Evolutionary conservation across 2,888 invertebrate species (phyloP), one percentile per base, ranked within the genome.

Genomic region (Hemicrepidius hirtus): DNA sequence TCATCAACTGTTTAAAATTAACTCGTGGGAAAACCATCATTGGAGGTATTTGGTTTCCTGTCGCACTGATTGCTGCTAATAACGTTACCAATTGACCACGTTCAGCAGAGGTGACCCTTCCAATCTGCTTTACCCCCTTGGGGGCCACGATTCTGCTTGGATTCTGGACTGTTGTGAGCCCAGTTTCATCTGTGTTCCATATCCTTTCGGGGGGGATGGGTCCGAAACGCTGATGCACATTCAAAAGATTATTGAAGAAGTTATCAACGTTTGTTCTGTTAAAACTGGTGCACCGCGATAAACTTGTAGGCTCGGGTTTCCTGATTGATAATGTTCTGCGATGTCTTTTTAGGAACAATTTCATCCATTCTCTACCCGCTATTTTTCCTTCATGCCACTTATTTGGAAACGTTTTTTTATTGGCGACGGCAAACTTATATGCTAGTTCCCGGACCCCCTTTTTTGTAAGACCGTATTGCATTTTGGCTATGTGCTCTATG

Each of bases 81-180:
- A 80, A 73, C 13, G 84, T 85, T 1, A 85, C 81, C 0, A n/a
- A n/a, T n/a, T n/a, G 68, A 13, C 84, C 84, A 55, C 85, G 78
- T 80, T 86, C 84, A 3, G 79, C 84, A 12, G 83, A 83, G 40
- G 84, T 84, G 13, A 83, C 64, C 46, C 79, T 77, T 6, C 81
- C 83, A 24, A 85, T 80, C 74, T 85, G n/a, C 84, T 59, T 84
- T 85, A 7, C 73, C 46, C 4, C 84, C 84, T 75, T 81, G 84
- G 37, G 68, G 2, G 83, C 82, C 59, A 86, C 63, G 49, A 85
- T 76, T 75, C 81, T 82, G 4, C 76, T 69, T 5, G 83, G 81
- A 50, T 77, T 77, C 37, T 83, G 82, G 0, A 85, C 84, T 2
- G 84, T 86, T 13, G 82, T 82, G 4, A 83, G 62, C 3, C 80